These are phyloP conservation scores for Plebejus anna DNA, from an alignment of 2,888 invertebrate species.

Conservation along the genomic window DNA sequence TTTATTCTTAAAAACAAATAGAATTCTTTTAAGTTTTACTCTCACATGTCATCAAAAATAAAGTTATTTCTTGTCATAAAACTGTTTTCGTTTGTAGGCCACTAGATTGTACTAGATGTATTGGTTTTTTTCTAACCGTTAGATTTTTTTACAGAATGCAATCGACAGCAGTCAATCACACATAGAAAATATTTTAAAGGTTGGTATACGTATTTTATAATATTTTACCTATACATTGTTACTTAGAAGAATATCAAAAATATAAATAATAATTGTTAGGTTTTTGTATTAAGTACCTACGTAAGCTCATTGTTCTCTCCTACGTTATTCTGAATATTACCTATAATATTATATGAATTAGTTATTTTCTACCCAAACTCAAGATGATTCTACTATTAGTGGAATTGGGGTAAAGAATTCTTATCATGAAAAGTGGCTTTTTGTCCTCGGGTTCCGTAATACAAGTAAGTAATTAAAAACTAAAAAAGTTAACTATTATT, in stretches of 20 bases:
- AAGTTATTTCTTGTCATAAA: background rate
- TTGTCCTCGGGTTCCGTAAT: background rate
- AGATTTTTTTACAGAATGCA: constrained; percentile 58
- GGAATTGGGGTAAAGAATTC: background rate
- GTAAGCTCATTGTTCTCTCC: background rate
- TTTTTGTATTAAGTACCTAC: too few species aligned
- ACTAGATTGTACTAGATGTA: constrained; percentile 23
- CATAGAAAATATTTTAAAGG: constrained; percentile 85
- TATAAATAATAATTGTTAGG: too few species aligned
- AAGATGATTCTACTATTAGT: background rate
- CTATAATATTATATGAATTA: background rate
- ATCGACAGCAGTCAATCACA: constrained; percentile 79
- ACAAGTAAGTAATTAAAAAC: constrained; percentile 1
- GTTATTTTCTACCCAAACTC: background rate
- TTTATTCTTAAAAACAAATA: background rate
- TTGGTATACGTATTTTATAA: constrained; percentile 46
- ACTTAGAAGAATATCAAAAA: too few species aligned
- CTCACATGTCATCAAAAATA: background rate
- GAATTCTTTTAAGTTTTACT: background rate
- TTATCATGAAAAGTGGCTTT: background rate
- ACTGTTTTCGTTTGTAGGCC: constrained; percentile 1
- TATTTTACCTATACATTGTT: too few species aligned
- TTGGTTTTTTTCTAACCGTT: constrained; percentile 36
- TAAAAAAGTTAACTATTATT: constrained; percentile 6
- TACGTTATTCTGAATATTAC: background rate